Base-by-base conservation (phyloP, 1,140 invertebrate genomes). In the Ceratina japonica region DNA sequence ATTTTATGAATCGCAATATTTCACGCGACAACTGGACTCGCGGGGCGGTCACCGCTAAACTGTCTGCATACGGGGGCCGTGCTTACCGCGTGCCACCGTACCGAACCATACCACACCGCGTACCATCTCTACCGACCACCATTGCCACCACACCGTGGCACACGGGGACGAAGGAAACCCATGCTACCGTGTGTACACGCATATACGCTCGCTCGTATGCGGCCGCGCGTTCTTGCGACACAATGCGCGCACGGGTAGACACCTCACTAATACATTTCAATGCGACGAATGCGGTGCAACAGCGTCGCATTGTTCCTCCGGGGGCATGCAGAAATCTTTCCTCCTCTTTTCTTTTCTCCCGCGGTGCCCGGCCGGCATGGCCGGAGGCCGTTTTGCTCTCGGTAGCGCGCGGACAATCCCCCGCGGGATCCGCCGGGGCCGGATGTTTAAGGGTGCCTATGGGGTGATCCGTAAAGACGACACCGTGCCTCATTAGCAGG, bases 1-100 rank as follows among this genome's bases (percentile, higher is more conserved):
- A 93, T 93, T 93, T 93, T 92, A 93, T 92, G 91, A 92, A 92
- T 92, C 87, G 91, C 91, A 91, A 93, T 92, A 93, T 91, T 93
- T 93, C 90, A 92, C 91, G 89, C 87, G 91, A 93, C 91, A 92
- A 92, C 90, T 92, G 89, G 87, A 89, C 87, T 87, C 87, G 87
- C 86, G 87, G 86, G 88, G 89, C 86, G 89, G 88, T 88, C 89
- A 91, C 90, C 91, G 86, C 90, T 92, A 92, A 92, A 92, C 90
- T 91, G 89, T 90, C 89, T 89, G 90, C 89, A 88, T 89, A 90
- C 87, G 88, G 87, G 87, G 86, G 86, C 88, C 82, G 86, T 87
- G 88, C 89, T 89, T 89, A 90, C 87, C 88, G 87, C 89, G 86
- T 89, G 85, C 86, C 88, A 86, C 83, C 82, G 84, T 88, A 82